Evolutionary conservation across 2,888 invertebrate species (phyloP), one percentile per base, ranked within the genome.

Genomic region (Philereme transversata): DNA sequence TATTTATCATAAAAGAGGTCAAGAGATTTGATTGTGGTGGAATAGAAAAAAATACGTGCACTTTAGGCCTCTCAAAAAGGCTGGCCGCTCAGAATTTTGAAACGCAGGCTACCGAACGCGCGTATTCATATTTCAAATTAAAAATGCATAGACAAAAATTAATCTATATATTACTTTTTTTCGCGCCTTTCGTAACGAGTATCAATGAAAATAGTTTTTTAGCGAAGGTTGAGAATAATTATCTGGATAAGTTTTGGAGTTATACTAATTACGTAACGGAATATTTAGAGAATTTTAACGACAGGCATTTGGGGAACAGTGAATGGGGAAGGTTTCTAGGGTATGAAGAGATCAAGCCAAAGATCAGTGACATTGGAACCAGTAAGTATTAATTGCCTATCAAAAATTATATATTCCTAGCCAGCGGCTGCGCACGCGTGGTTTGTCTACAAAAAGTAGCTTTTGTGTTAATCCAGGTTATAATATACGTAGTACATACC

Each of bases 241-340:
- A 22, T 22, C 57, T 61, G 67, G 40, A 83, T 77, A 67, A 66
- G 35, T 48, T 88, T 0, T 68, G 73, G 45, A 81, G 83, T 54
- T 79, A 68, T 58, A 65, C 75, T 0, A 67, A 68, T 50, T 70
- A 57, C 65, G 58, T 82, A 0, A 73, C 82, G 0, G 69, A 70
- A 51, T 78, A 73, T 73, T 64, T 91, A 33, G 85, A 86, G 49
- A 67, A 74, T 35, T 81, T 86, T n/a, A 90, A 90, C 63, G 88
- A 90, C 73, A 68, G 67, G 11, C 75, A 83, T 72, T 69, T 88
- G 36, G 83, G 85, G 0, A 71, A 68, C 0, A 86, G 83, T 75
- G 81, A 78, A 1, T 61, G 87, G 10, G 90, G 88, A 0, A 79
- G 71, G 43, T 64, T 83, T 49, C 33, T 90, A 7, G 76, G 80